Evolutionary conservation across 2,113 vertebrate species (phyloP).

Genomic region (Dipodomys merriami): DNA sequence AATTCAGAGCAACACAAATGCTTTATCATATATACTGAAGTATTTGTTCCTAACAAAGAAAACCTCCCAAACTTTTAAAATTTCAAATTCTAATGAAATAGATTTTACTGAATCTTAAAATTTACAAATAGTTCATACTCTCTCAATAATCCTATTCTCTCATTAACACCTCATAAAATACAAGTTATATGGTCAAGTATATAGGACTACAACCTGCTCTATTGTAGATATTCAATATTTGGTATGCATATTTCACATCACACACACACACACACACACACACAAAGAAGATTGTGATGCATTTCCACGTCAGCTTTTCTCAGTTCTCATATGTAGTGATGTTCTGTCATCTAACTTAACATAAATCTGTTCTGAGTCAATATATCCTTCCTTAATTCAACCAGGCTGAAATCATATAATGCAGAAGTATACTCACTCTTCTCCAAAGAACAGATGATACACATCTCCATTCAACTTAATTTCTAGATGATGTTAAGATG

Average conservation of each 20-base stretch:
- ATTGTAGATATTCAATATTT: background rate
- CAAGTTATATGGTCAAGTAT: background rate
- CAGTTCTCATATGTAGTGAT: background rate
- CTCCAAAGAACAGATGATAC: background rate
- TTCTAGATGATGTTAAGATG: background rate
- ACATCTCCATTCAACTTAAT: background rate
- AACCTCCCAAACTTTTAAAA: slow-evolving; percentile 42
- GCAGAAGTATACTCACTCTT: background rate
- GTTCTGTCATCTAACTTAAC: background rate
- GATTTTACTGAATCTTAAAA: slow-evolving; percentile 35
- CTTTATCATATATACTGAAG: background rate
- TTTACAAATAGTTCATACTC: slow-evolving; percentile 32
- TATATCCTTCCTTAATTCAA: too few relatives aligned
- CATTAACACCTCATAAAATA: slow-evolving; percentile 43
- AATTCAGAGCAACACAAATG: background rate
- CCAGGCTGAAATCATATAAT: background rate
- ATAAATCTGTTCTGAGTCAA: background rate
- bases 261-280: background rate
- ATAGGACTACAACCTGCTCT: background rate
- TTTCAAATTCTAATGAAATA: slow-evolving; percentile 7
- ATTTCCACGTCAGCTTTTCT: background rate
- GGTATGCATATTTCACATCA: background rate
- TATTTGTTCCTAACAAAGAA: slow-evolving; percentile 24
- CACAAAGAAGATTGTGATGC: background rate
- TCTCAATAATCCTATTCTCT: slow-evolving; percentile 1